Base-by-base conservation (phyloP, 2,888 invertebrate species). In the Cosmia pyralina region DNA sequence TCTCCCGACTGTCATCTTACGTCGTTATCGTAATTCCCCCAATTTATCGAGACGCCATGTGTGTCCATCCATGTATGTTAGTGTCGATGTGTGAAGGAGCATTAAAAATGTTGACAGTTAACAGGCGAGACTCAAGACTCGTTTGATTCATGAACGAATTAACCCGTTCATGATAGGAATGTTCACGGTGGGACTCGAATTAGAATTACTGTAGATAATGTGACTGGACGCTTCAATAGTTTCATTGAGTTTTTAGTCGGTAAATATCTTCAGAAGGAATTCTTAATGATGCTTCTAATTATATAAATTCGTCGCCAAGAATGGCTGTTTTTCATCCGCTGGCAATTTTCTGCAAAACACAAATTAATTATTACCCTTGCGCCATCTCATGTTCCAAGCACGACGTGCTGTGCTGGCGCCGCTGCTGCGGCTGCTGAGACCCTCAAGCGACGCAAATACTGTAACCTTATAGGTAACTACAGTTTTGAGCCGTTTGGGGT, bases 101-200 rank as follows among this genome's bases (percentile, higher is more conserved):
- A 88, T 89, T 90, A 88, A 83, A 85, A 87, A 85, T 86, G 86
- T 88, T 89, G 89, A 89, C 90, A 89, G 88, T 87, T 84, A 87
- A 85, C 85, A 85, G 84, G 63, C 75, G 73, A 76, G 74, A n/a
- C 78, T 76, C 84, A 69, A 72, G 77, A 82, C 85, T 81, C 73
- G 86, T 87, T 89, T 79, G 69, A n/a, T n/a, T n/a, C n/a, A n/a
- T n/a, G n/a, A n/a, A n/a, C n/a, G n/a, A n/a, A n/a, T n/a, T n/a
- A n/a, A n/a, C n/a, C n/a, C n/a, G n/a, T n/a, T n/a, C n/a, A n/a
- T n/a, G n/a, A 84, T 79, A 65, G 73, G 83, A 78, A 72, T 81
- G 79, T 82, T 87, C 72, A 83, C 72, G 59, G 59, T 79, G 48
- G 19, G n/a, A n/a, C 57, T 69, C 53, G 67, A 48, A 53, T 68